Conservation (phyloP, 2,888 invertebrate genomes). For the Ptychoptera albimana region DNA sequence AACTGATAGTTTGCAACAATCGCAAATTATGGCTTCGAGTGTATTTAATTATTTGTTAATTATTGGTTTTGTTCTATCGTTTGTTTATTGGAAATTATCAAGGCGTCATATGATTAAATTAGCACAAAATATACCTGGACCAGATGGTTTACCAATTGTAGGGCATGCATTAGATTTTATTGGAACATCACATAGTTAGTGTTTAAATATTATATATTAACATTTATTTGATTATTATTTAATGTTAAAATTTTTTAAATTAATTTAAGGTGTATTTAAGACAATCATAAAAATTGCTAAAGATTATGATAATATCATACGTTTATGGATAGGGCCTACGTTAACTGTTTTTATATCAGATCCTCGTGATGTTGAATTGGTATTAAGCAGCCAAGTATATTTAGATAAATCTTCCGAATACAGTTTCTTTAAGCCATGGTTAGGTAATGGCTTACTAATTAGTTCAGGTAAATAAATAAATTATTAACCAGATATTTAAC, state of each 20-base stretch:
- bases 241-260: background rate
- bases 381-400: conserved; percentile 62
- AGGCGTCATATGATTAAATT: conserved; percentile 53
- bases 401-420: conserved; percentile 69
- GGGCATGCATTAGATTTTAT: conserved; percentile 61
- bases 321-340: conserved; percentile 62
- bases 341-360: conserved; percentile 57
- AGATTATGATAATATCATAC: conserved; percentile 42
- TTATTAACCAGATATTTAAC: background rate
- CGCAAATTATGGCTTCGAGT: conserved; percentile 36
- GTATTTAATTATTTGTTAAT: conserved; percentile 58
- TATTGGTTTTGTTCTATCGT: conserved; percentile 53
- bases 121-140: conserved; percentile 57
- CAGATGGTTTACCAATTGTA: conserved; percentile 50
- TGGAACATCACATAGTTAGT: conserved; percentile 52
- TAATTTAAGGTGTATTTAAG: conserved; percentile 48
- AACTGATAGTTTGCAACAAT: no score
- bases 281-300: conserved; percentile 32
- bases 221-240: background rate
- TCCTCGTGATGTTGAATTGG: conserved; percentile 60
- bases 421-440: conserved; percentile 68
- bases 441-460: conserved; percentile 66
- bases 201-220: conserved; percentile 6
- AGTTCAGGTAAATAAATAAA: conserved; percentile 44
- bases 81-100: conserved; percentile 59